Base-by-base conservation (phyloP, 53 echinoderm and acorn worm species). In the Apostichopus leukothele region DNA sequence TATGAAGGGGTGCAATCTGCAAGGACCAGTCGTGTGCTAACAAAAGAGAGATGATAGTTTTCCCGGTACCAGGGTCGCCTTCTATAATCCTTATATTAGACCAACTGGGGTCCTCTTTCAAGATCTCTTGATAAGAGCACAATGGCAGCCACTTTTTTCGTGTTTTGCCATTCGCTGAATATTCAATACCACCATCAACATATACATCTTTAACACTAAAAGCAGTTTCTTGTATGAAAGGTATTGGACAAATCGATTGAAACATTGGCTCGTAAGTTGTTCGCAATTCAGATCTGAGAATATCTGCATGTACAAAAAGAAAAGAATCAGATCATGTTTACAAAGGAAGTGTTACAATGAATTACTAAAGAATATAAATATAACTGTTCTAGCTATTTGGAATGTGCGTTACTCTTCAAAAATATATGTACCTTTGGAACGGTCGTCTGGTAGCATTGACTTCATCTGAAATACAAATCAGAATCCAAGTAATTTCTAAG, bases 131-230 rank as follows among this genome's bases (percentile, higher is more conserved):
- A 78, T 78, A 78, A 78, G 78, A 78, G 12, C 13, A 18, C 19
- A 78, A 51, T 9, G 78, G 53, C 52, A 12, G 13, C 78, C 78
- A 78, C 0, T 0, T 26, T 14, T 59, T 60, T 20, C n/a, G 83
- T 59, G 26, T 61, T 3, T 25, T 20, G 53, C 25, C 84, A 0
- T 0, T 79, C 4, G 52, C 79, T 5, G 14, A 53, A 53, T 26
- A 7, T 53, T 79, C 79, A 54, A 79, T 79, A 79, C 79, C 79
- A n/a, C 79, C 19, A 19, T 79, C 79, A 0, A 79, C 79, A 16
- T 79, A 79, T 4, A 79, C 20, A 16, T 54, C 54, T 11, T 79
- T 54, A 18, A 79, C 79, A 53, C 79, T 16, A 53, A 53, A 79
- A 4, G 39, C 53, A 14, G 13, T 79, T 53, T 79, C 79, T 79